Evolutionary conservation across 2,888 invertebrate species (phyloP), one percentile per base, ranked within the genome.

Genomic region (Hipparchia sbordonii): DNA sequence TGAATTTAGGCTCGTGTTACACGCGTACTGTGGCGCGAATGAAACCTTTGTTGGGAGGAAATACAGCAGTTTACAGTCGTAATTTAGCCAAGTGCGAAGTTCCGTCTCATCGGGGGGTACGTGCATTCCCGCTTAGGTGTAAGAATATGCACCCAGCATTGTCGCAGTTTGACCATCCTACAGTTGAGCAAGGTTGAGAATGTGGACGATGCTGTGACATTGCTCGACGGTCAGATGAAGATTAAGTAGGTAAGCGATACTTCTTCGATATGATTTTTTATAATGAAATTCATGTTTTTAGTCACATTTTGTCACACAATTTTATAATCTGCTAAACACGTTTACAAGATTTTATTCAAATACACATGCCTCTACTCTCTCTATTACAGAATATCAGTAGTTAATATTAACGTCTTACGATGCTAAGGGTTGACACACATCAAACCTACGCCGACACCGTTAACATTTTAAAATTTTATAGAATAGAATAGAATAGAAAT

Each of bases 31-130:
- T 67, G 52, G 59, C 23, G 57, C 48, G 63, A 65, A 51, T 52
- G 57, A 65, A 67, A 67, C 71, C 72, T 73, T 72, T 72, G 71
- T 73, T 74, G 75, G 65, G 72, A 72, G 75, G 81, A 83, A 84
- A 85, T 85, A 85, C 83, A 82, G 79, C 80, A 77, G 80, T 81
- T 85, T 82, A 82, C 82, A 84, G 86, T 87, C 89, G 90, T 92
- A 89, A 92, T 92, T 92, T 91, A 90, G 87, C 89, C 87, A 92
- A 89, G 92, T 92, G 93, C 87, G 90, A 92, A 92, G 90, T 93
- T 88, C 89, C 89, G 86, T 91, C 92, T 88, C 93, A 89, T 89
- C 92, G 84, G 93, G 93, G 92, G 92, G 92, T 89, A 90, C 84
- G 82, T 79, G 84, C 88, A 90, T 89, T 87, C 90, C 85, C 78